A percentile compares a stretch with the other conserved stretches of the same genome.
phyloP scores from a whole-genome alignment of 2,888 invertebrate species.

The Habrosyne pyritoides region DNA sequence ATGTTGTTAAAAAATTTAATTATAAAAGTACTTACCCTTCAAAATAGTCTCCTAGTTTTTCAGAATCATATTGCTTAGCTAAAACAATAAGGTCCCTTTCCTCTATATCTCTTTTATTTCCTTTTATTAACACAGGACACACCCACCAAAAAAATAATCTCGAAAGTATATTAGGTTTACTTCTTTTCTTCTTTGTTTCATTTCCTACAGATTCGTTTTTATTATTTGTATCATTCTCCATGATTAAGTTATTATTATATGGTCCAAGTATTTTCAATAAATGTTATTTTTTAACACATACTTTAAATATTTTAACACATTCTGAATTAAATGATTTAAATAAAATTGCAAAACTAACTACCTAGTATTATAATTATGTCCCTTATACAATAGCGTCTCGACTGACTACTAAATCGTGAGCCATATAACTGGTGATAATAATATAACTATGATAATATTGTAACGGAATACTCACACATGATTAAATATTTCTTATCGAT shows the following conservation, averaged over 20 bases:
- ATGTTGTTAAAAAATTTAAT: conserved; percentile 6
- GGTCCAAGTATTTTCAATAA: conserved; percentile 11
- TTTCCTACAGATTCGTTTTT: conserved; percentile 14
- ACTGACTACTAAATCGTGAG: conserved; percentile 27
- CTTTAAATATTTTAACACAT: neutral
- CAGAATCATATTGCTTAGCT: conserved; percentile 84
- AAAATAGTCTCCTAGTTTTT: conserved; percentile 82
- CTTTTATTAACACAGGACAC: conserved; percentile 77
- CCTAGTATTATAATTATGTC: neutral
- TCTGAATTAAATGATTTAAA: neutral
- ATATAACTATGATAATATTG: conserved; percentile 15
- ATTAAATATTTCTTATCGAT: neutral
- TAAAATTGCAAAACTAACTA: neutral
- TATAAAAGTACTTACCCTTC: conserved; percentile 70
- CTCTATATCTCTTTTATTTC: conserved; percentile 84
- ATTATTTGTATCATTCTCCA: conserved; percentile 33
- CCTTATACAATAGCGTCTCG: conserved; percentile 17
- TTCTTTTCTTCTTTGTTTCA: conserved; percentile 31
- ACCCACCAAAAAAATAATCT: conserved; percentile 76
- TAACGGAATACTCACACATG: conserved; percentile 5
- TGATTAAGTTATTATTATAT: conserved; percentile 22
- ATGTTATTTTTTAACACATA: neutral
- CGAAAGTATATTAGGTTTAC: conserved; percentile 66
- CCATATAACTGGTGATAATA: conserved; percentile 32
- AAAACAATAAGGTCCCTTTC: conserved; percentile 86